Percentiles rank a stretch among this genome's conserved stretches.
Evolutionary conservation across 2,888 invertebrate genomes (phyloP).

Genomic region (Helleia helle): DNA sequence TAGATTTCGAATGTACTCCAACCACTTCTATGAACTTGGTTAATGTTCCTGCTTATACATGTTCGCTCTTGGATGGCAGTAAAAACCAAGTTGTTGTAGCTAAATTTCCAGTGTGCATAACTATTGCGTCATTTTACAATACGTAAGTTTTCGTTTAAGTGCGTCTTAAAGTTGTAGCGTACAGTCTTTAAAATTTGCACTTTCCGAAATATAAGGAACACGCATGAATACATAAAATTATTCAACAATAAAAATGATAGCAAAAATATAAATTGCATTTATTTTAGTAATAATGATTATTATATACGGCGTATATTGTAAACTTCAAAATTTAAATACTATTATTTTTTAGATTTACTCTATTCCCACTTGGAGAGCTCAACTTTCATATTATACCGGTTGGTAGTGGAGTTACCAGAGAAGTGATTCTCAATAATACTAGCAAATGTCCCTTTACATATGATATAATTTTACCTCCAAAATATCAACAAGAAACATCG

Average conservation of each 20-base stretch:
- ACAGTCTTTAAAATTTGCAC: not conserved
- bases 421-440: slow-evolving; percentile 72
- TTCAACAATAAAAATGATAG: not conserved
- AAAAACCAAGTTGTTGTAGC: slow-evolving; percentile 61
- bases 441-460: slow-evolving; percentile 75
- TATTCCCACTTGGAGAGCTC: slow-evolving; percentile 72
- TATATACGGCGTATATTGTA: too few relatives aligned
- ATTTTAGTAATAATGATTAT: too few relatives aligned
- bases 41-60: slow-evolving; percentile 54
- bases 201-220: too few relatives aligned
- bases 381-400: slow-evolving; percentile 75
- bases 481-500: slow-evolving; percentile 34
- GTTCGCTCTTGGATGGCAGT: slow-evolving; percentile 57
- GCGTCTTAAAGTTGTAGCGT: not conserved
- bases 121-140: slow-evolving; percentile 63
- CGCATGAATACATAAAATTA: too few relatives aligned
- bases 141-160: slow-evolving; percentile 34
- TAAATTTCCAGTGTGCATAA: slow-evolving; percentile 56
- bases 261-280: not conserved
- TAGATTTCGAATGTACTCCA: slow-evolving; percentile 57
- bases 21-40: slow-evolving; percentile 52
- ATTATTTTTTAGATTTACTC: slow-evolving; percentile 59
- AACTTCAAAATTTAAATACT: too few relatives aligned
- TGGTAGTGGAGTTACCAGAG: slow-evolving; percentile 61
- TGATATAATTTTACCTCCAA: slow-evolving; percentile 45